Conservation (phyloP, 2,113 vertebrate genomes). For the Romanogobio albipinnatus region DNA sequence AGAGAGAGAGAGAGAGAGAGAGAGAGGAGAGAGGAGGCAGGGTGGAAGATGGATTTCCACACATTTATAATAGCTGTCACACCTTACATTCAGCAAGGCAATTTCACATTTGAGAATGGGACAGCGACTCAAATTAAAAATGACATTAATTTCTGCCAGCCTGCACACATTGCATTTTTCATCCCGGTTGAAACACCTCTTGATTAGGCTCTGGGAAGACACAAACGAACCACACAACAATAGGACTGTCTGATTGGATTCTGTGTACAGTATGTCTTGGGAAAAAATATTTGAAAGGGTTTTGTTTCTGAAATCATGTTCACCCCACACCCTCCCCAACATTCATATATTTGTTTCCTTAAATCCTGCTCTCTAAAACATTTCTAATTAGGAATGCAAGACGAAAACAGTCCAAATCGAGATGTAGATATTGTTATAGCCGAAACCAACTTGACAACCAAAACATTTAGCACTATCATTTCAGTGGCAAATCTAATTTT, state of each 20-base stretch:
- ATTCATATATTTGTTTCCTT: neutral
- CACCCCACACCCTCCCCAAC: neutral
- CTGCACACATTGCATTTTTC: constrained; percentile 62
- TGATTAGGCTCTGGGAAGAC: constrained; percentile 47
- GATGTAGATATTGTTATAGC: constrained; percentile 1
- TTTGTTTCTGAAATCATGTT: constrained; percentile 28
- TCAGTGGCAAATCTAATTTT: neutral
- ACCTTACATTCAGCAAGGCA: constrained; percentile 65
- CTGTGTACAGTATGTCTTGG: constrained; percentile 30
- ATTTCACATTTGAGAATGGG: constrained; percentile 67
- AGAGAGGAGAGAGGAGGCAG: constrained; percentile 40
- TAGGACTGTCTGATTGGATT: constrained; percentile 47
- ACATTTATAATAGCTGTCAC: constrained; percentile 72
- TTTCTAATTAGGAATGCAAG: neutral
- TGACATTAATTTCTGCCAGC: constrained; percentile 70
- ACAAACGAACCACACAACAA: constrained; percentile 51
- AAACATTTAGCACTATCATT: neutral
- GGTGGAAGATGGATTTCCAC: constrained; percentile 68
- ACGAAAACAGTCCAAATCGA: constrained; percentile 22
- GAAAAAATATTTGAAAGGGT: constrained; percentile 11
- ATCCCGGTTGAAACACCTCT: constrained; percentile 56
- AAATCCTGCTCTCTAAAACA: neutral
- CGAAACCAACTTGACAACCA: neutral
- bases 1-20: neutral
- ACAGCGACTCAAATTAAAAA: constrained; percentile 68